These are phyloP conservation scores for Synanthedon myopaeformis DNA, from an alignment of 2,888 invertebrate species.

Conservation along the genomic window DNA sequence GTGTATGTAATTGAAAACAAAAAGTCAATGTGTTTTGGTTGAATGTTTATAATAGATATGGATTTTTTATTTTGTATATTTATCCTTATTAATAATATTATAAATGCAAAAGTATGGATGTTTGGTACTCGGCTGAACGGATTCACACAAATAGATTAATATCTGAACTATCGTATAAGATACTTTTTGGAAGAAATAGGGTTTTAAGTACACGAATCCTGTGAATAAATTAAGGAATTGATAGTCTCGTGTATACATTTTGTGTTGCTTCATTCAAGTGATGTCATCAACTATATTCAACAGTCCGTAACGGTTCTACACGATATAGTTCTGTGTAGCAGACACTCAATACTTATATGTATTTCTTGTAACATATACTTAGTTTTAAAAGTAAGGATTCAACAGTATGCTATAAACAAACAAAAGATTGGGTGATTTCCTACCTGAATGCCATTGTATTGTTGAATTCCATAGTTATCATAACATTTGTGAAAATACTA, in stretches of 20 bases:
- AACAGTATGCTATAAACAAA: too few relatives aligned
- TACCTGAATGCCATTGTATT: too few relatives aligned
- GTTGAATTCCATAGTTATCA: too few relatives aligned
- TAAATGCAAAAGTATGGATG: too few relatives aligned
- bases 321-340: constrained; percentile 8
- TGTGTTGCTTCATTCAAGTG: constrained; percentile 39
- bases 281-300: constrained; percentile 16
- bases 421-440: too few relatives aligned
- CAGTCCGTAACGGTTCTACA: constrained; percentile 24
- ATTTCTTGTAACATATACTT: too few relatives aligned
- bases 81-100: too few relatives aligned
- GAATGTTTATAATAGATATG: not conserved
- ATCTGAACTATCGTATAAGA: too few relatives aligned
- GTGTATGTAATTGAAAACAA: constrained; percentile 28
- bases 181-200: constrained; percentile 28
- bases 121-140: too few relatives aligned
- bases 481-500: too few relatives aligned
- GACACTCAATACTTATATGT: not conserved
- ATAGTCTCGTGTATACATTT: constrained; percentile 29
- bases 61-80: not conserved
- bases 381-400: too few relatives aligned
- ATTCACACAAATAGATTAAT: too few relatives aligned
- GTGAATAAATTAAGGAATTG: constrained; percentile 31
- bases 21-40: constrained; percentile 9
- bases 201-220: constrained; percentile 22